Conservation (phyloP, 2,797 vertebrate genomes). For the Sebastes cheni region DNA sequence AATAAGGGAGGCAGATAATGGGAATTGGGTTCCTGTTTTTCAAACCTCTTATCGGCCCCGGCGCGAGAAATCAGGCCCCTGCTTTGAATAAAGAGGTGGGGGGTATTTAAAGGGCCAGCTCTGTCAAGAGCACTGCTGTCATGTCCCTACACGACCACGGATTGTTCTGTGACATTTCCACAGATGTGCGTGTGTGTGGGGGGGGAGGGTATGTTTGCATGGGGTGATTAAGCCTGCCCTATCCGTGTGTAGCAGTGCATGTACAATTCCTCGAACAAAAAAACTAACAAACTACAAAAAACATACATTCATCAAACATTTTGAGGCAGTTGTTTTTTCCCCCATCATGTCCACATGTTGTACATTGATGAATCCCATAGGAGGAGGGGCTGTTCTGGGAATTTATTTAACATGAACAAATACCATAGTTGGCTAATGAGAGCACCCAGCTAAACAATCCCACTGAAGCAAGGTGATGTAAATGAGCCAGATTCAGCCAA, state of each 20-base stretch:
- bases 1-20: slow-evolving; percentile 89
- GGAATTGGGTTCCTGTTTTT: slow-evolving; percentile 89
- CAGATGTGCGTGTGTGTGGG: not conserved
- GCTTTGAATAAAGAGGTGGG: slow-evolving; percentile 81
- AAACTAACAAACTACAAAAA: not conserved
- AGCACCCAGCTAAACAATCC: not conserved
- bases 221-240: not conserved
- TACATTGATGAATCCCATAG: not conserved
- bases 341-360: not conserved
- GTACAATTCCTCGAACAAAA: not conserved
- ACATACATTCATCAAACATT: not conserved
- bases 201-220: not conserved
- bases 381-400: not conserved
- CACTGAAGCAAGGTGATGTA: not conserved
- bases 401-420: not conserved
- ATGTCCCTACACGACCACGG: slow-evolving; percentile 55
- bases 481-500: not conserved
- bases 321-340: not conserved
- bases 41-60: slow-evolving; percentile 86
- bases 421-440: not conserved
- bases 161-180: slow-evolving; percentile 60
- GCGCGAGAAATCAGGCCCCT: slow-evolving; percentile 79
- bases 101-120: slow-evolving; percentile 77
- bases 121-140: slow-evolving; percentile 50
- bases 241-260: not conserved